phyloP scores from a whole-genome alignment of 2,113 vertebrate genomes.

The Vireo altiloquus region DNA sequence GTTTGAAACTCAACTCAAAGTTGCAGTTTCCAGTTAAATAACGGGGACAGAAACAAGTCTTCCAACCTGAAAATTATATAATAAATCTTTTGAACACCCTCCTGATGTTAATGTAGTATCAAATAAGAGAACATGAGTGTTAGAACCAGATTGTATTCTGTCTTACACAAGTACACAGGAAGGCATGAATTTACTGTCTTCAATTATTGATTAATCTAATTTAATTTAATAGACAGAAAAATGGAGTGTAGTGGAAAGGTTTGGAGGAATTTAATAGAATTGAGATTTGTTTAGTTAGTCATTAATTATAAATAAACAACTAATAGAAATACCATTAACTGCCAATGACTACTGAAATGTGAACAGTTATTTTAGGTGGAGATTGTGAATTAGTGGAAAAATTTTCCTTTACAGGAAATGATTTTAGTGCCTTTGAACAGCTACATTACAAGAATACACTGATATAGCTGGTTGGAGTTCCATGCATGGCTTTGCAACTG shows the following conservation, averaged over 20 bases:
- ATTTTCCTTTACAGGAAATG: neutral
- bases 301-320: neutral
- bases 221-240: neutral
- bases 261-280: neutral
- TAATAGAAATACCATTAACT: neutral
- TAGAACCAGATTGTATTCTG: neutral
- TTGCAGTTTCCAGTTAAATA: neutral
- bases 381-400: neutral
- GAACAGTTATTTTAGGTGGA: neutral
- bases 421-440: neutral
- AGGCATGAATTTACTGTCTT: neutral
- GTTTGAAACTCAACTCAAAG: no score
- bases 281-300: neutral
- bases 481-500: rapidly evolving
- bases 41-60: neutral
- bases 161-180: neutral
- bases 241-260: neutral
- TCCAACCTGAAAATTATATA: neutral
- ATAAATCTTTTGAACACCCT: neutral
- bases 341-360: neutral
- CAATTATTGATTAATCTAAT: neutral
- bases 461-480: neutral
- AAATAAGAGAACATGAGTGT: neutral
- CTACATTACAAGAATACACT: neutral
- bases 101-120: neutral